Evolutionary conservation across 30 jellyfish, hydroid and myxozoan genomes (phyloP).

Genomic region (Catostylus mosaicus): DNA sequence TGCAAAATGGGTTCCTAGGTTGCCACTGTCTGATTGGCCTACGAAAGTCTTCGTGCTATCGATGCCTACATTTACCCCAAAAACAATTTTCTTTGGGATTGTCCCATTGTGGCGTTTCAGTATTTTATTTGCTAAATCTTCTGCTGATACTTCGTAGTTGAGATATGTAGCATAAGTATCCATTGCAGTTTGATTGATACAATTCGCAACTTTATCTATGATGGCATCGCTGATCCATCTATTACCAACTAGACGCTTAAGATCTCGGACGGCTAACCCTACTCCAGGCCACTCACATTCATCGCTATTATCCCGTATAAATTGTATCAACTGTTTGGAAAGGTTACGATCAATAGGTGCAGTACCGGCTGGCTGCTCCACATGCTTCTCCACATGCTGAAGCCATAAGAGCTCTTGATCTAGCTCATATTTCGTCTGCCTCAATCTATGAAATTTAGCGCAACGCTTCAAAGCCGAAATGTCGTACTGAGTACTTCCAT

Average conservation of each 20-base stretch:
- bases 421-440: too few species aligned
- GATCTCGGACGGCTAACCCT: background rate
- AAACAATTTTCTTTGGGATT: background rate
- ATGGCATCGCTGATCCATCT: conserved; percentile 6
- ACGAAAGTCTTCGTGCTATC: conserved; percentile 3
- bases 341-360: background rate
- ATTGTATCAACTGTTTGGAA: background rate
- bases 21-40: conserved; percentile 4
- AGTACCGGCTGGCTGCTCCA: conserved; percentile 16
- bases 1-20: too few species aligned
- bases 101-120: background rate
- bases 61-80: conserved; percentile 2
- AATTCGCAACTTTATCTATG: background rate
- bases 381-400: too few species aligned
- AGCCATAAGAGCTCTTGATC: too few species aligned
- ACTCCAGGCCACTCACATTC: background rate
- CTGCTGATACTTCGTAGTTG: background rate
- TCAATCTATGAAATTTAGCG: too few species aligned
- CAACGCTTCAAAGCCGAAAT: too few species aligned
- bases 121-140: conserved; percentile 6
- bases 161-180: background rate
- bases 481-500: too few species aligned
- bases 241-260: conserved; percentile 5
- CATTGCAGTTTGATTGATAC: background rate
- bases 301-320: background rate